phyloP scores from a whole-genome alignment of 2,797 vertebrate species.

The Prionace glauca region DNA sequence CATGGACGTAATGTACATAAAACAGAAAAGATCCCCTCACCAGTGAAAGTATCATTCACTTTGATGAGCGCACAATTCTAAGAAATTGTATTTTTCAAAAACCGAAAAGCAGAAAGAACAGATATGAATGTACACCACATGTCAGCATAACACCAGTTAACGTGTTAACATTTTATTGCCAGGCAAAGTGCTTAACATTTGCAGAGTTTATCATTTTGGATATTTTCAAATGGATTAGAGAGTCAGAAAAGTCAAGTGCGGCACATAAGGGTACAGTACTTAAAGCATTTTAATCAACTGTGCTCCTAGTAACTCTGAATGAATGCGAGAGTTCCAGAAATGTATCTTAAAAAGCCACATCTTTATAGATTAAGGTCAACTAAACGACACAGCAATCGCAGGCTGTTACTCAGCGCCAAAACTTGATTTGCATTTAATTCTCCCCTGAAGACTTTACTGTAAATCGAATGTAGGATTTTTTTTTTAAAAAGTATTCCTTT shows the following conservation, averaged over 20 bases:
- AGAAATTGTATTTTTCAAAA: neutral
- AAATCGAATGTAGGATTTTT: neutral
- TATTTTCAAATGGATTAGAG: neutral
- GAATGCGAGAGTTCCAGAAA: neutral
- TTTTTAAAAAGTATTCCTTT: too few species aligned
- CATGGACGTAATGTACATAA: too few species aligned
- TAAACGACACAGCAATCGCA: neutral
- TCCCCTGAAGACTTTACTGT: neutral
- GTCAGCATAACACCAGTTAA: neutral
- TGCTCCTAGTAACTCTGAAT: neutral
- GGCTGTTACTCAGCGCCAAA: neutral
- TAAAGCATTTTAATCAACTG: neutral
- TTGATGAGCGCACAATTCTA: slow-evolving; percentile 2
- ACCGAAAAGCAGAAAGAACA: neutral
- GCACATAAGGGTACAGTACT: neutral
- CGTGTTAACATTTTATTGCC: neutral
- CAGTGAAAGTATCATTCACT: neutral
- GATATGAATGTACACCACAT: neutral
- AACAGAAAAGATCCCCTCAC: neutral
- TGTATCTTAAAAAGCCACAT: neutral
- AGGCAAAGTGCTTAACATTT: neutral
- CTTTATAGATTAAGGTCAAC: neutral
- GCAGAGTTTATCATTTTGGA: neutral
- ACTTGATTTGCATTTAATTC: neutral
- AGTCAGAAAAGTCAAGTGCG: neutral